Evolutionary conservation across 2,797 vertebrate species (phyloP), one percentile per base, ranked within the genome.

Genomic region (Takifugu ocellatus): DNA sequence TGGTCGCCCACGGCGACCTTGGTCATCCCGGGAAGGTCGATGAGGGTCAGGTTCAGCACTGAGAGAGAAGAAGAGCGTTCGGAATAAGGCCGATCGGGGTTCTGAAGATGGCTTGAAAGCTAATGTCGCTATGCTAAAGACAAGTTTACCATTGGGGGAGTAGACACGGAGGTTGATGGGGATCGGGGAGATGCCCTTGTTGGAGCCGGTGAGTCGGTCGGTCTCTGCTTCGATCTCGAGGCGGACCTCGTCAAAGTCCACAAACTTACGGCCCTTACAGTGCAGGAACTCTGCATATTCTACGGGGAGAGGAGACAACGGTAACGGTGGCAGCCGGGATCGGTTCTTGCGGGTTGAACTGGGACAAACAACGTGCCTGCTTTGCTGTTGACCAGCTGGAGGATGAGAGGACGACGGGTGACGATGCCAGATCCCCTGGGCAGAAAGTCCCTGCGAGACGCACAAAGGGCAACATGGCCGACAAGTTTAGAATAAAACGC

Each of bases 221-320:
- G 96, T 98, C 74, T 98, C 96, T 0, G 93, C 93, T 75, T 98
- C 96, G 2, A 98, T 98, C 86, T 98, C 96, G 72, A 87, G 81
- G 14, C 96, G 94, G 15, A 98, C 96, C 83, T 98, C 96, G 0
- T 98, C 96, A 5, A 98, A 98, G 71, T 98, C 95, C 25, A 94
- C 94, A 90, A 98, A 97, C 63, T 96, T 97, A 16, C 93, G 93
- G 53, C 94, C 94, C 49, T 98, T 98, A 82, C 95, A 96, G 88
- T 98, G 96, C 75, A 98, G 86, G 84, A 98, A 98, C 75, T 98
- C 96, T 0, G 96, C 96, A 72, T 98, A 94, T 61, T 98, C 96
- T 98, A 67, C 17, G 70, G 2, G 54, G 43, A 59, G 10, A 43
- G 25, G 65, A n/a, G 29, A 10, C 10, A n/a, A 21, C 54, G 51